These are phyloP conservation scores for Sphecodes monilicornis DNA, from an alignment of 2,888 invertebrate species.

Conservation along the genomic window DNA sequence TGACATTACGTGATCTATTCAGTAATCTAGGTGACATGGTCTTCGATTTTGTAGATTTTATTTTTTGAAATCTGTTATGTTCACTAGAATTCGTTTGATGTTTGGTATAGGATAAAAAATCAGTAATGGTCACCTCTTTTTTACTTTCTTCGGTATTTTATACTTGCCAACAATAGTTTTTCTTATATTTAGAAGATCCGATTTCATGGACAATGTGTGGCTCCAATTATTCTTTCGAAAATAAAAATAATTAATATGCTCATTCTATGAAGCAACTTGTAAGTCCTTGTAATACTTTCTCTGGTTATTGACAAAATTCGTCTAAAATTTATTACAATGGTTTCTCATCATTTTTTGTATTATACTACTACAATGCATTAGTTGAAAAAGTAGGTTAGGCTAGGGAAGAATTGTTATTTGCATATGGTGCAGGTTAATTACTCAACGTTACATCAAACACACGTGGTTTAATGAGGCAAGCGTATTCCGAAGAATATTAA, in stretches of 20 bases:
- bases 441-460: not conserved
- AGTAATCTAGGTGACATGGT: not conserved
- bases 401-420: not conserved
- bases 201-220: not conserved
- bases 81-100: not conserved
- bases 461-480: not conserved
- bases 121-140: no score
- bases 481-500: not conserved
- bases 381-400: not conserved
- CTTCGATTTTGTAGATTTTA: not conserved
- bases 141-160: not conserved
- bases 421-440: not conserved
- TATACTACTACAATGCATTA: not conserved
- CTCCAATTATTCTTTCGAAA: not conserved
- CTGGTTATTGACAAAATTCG: not conserved
- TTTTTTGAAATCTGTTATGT: not conserved
- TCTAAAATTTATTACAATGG: not conserved
- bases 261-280: not conserved
- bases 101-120: not conserved
- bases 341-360: not conserved
- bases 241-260: not conserved
- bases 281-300: not conserved
- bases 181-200: not conserved
- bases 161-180: not conserved
- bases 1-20: not conserved